Conservation (phyloP, 2,888 invertebrate species). For the Didymodactylos carnosus region DNA sequence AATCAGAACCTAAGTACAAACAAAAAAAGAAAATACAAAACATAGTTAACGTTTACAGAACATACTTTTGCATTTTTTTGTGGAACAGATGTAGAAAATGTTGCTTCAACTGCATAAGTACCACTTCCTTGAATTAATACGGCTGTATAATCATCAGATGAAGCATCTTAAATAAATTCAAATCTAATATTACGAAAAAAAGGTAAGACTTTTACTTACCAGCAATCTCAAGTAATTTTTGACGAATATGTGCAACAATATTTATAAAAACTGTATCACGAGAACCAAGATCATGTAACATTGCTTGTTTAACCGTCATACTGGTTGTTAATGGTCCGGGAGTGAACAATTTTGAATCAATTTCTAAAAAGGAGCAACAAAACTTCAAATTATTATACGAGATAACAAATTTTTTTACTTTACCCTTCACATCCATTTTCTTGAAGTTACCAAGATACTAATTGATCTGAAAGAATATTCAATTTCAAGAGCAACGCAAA, state of each 20-base stretch:
- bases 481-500: too few relatives aligned
- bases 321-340: conserved; percentile 36
- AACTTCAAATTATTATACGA: not conserved
- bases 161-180: conserved; percentile 21
- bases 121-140: conserved; percentile 38
- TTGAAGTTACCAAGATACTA: not conserved
- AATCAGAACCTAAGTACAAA: conserved; percentile 23
- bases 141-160: conserved; percentile 26
- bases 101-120: conserved; percentile 37
- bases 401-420: not conserved
- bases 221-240: conserved; percentile 29
- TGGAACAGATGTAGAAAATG: conserved; percentile 33
- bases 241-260: conserved; percentile 28
- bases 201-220: conserved; percentile 25
- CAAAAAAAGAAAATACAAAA: conserved; percentile 20
- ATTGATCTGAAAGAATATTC: too few relatives aligned
- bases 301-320: conserved; percentile 30
- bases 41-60: conserved; percentile 1
- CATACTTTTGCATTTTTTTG: conserved; percentile 28
- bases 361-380: not conserved
- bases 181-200: not conserved
- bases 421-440: not conserved
- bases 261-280: conserved; percentile 34
- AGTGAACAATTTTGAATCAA: conserved; percentile 34
- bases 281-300: conserved; percentile 34